Evolutionary conservation across 2,888 invertebrate genomes (phyloP).

Genomic region (Branchellion lobata): DNA sequence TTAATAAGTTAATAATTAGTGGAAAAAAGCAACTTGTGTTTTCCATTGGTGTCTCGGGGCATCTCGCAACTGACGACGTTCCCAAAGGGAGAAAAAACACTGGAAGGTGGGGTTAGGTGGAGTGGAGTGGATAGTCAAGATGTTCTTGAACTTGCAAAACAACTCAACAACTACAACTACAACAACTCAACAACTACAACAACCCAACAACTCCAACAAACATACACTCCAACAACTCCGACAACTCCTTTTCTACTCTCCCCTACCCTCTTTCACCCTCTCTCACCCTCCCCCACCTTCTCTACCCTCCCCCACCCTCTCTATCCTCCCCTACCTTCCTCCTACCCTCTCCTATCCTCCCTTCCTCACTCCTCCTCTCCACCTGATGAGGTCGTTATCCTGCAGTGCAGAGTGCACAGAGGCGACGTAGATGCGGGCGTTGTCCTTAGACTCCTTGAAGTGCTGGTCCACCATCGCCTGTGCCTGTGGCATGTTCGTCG

Average conservation of each 20-base stretch:
- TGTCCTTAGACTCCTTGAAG: not conserved
- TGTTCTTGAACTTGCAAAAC: too few relatives aligned
- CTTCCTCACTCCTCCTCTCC: not conserved
- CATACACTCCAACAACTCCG: not conserved
- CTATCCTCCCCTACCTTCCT: not conserved
- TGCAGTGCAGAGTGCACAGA: constrained; percentile 6
- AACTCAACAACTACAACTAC: too few relatives aligned
- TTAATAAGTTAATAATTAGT: too few relatives aligned
- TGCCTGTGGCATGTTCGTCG: constrained; percentile 24
- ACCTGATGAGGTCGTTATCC: constrained; percentile 11
- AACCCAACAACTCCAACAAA: not conserved
- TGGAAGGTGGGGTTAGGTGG: not conserved
- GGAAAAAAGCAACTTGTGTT: not conserved
- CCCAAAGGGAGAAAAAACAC: constrained; percentile 9
- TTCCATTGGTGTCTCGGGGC: not conserved
- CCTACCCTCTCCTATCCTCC: not conserved
- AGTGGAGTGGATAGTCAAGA: too few relatives aligned
- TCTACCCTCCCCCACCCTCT: not conserved
- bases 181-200: not conserved
- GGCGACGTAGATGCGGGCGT: constrained; percentile 11
- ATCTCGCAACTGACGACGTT: constrained; percentile 7
- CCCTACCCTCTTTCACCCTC: not conserved
- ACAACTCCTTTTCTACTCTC: not conserved
- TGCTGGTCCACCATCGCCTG: constrained; percentile 18
- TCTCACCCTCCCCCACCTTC: not conserved